Evolutionary conservation across 1,140 invertebrate genomes (phyloP), one percentile per base, ranked within the genome.

Genomic region (Drosophila lini): DNA sequence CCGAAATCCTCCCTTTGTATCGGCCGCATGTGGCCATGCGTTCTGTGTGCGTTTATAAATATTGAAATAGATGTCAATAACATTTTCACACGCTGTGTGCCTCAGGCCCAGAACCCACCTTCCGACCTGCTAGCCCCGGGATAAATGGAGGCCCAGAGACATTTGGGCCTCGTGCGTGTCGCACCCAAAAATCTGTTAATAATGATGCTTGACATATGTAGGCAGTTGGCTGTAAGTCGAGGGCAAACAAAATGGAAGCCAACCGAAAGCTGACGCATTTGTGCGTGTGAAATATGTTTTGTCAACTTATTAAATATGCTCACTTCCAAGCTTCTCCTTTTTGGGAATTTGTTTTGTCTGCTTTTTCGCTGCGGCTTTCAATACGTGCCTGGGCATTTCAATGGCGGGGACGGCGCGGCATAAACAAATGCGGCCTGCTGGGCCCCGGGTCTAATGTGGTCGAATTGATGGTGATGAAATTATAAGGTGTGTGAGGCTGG

Each of bases 221-320:
- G 55, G 78, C 70, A 78, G 50, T 57, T 50, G 64, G 55, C 57
- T 25, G 68, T 69, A 78, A 53, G 70, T 77, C 40, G 67, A 19
- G 59, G 36, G 48, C 74, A 74, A 78, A 82, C 59, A 68, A 55
- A 81, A 81, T 81, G 60, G 65, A 77, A 65, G 36, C 67, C 52
- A 57, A 67, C 52, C 67, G 69, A 81, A 75, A 58, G 55, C 76
- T 65, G 76, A 75, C 80, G 80, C 83, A 71, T 80, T 86, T 82
- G 83, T 88, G 83, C 83, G 83, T 88, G 83, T 86, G 83, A 82
- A 86, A 86, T 86, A 86, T 86, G 83, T 86, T 88, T 86, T 86
- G 83, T 88, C 80, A 86, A 88, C 80, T 88, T 88, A 86, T 88
- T 86, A 86, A 88, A 86, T 86, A 86, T 88, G 83, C 83, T 86